Base-by-base conservation (phyloP, 2,888 invertebrate genomes). In the Andrena haemorrhoa region DNA sequence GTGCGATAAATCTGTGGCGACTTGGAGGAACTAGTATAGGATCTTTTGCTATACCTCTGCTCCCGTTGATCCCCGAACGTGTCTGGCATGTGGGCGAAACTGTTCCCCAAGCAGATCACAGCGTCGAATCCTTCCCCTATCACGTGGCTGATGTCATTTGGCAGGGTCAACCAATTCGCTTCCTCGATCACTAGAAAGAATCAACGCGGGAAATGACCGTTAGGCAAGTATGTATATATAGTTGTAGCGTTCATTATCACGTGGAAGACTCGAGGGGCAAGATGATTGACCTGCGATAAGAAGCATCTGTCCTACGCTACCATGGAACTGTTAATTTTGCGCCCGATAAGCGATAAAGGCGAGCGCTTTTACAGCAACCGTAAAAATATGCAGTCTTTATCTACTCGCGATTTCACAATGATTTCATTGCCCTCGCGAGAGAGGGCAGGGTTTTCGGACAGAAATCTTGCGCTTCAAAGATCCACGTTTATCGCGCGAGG, bases 51-150 rank as follows among this genome's bases (percentile, higher is more conserved):
- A 91, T 91, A 95, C 95, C 95, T 96, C 94, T 98, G 98, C 84
- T 97, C 96, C 23, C 96, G 94, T 93, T 97, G 97, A 94, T 98
- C 97, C 0, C 97, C 97, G 86, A 94, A 96, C 71, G 96, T 95
- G 91, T 98, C 98, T 87, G 97, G 95, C 91, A 98, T 95, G 94
- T 98, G 98, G 73, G 98, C 98, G 93, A 98, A 98, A 1, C 98
- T 98, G 94, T 98, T 98, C 64, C 98, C 98, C 70, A 98, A 94
- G 92, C 98, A 98, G 84, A 98, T 96, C 41, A 98, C 97, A 0
- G 98, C 98, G 94, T 98, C 98, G 92, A 98, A 98, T 72, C 96
- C 96, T 12, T 95, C 95, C 3, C 95, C 95, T 0, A 96, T 95
- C 0, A 96, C 91, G 1, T 94, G 89, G 68, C 95, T 94, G 41